Percentiles rank a stretch among this genome's conserved stretches.
Evolutionary conservation across 2,113 vertebrate species (phyloP).

Genomic region (Petromus typicus): DNA sequence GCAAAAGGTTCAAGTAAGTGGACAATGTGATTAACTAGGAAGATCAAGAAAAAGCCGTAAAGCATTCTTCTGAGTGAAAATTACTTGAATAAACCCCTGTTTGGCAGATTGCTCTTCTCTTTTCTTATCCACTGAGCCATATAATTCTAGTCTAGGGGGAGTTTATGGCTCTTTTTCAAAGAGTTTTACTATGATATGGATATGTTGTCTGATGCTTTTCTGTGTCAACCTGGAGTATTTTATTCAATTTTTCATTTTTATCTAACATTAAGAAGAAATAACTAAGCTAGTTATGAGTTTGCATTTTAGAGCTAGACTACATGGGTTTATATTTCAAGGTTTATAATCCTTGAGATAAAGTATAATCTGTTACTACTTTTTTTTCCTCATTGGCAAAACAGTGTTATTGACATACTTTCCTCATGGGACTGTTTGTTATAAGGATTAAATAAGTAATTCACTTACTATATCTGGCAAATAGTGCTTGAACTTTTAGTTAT

Average conservation of each 20-base stretch:
- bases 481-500: slow-evolving; percentile 43
- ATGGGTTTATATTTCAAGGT: background rate
- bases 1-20: background rate
- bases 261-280: slow-evolving; percentile 7
- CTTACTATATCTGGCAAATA: slow-evolving; percentile 4
- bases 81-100: background rate
- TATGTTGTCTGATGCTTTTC: slow-evolving; percentile 33
- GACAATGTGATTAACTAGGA: background rate
- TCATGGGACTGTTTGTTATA: background rate
- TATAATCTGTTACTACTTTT: slow-evolving; percentile 16
- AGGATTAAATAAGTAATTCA: slow-evolving; percentile 59
- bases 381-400: slow-evolving; percentile 38
- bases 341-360: slow-evolving; percentile 38
- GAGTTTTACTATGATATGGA: slow-evolving; percentile 8
- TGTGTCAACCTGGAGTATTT: slow-evolving; percentile 3
- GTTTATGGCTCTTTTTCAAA: background rate
- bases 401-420: slow-evolving; percentile 1
- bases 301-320: slow-evolving; percentile 31
- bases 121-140: background rate
- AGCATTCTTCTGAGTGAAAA: slow-evolving; percentile 17
- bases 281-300: slow-evolving; percentile 20
- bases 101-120: background rate
- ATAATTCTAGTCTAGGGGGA: background rate
- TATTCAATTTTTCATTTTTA: slow-evolving; percentile 32
- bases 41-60: slow-evolving; percentile 4